Conservation (phyloP, 2,113 vertebrate genomes). For the Cebus imitator region DNA sequence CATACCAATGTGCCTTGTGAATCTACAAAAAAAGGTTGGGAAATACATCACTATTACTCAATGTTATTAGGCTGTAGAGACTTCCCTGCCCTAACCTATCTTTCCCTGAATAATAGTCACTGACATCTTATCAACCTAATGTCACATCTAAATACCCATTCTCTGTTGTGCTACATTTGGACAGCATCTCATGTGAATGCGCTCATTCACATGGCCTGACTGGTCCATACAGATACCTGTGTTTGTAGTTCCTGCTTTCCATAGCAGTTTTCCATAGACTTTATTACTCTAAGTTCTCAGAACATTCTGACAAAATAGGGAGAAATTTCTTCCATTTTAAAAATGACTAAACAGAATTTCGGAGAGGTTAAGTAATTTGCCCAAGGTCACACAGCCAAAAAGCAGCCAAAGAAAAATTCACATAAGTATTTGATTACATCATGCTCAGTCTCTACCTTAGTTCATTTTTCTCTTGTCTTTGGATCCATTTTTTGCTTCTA, state of each 20-base stretch:
- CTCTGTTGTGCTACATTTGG: neutral
- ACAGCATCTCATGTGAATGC: neutral
- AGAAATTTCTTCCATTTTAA: neutral
- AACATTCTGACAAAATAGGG: neutral
- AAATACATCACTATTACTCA: neutral
- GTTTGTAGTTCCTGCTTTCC: neutral
- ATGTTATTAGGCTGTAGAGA: neutral
- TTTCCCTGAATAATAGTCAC: neutral
- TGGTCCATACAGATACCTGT: neutral
- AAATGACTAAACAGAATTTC: neutral
- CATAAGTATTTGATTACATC: neutral
- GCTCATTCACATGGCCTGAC: neutral
- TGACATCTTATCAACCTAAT: neutral
- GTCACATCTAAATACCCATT: neutral
- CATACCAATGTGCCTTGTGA: neutral
- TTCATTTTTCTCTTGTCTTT: neutral
- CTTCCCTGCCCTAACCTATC: neutral
- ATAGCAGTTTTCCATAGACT: neutral
- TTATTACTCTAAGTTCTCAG: neutral
- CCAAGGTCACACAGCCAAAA: neutral
- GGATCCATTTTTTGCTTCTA: constrained; percentile 7
- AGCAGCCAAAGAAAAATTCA: neutral
- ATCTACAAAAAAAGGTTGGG: neutral
- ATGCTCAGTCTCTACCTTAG: neutral
- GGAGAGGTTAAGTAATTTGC: neutral